Evolutionary conservation across 2,113 vertebrate genomes (phyloP), one percentile per base, ranked within the genome.

Genomic region (Lophotis ruficrista): DNA sequence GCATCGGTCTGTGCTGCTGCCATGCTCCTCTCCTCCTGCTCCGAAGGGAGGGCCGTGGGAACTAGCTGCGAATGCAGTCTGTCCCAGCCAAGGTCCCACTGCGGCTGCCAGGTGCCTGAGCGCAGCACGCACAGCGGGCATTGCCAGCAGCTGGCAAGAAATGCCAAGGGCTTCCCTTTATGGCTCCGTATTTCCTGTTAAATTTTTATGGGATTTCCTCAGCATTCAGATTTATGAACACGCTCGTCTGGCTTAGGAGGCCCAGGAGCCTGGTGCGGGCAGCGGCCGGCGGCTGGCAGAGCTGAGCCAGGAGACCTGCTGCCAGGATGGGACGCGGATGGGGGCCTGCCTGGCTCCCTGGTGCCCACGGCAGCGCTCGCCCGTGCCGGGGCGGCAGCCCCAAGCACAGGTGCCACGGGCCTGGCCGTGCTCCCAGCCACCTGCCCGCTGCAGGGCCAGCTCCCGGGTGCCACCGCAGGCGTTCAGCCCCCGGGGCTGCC

Each of bases 341-440:
- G 66, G 45, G 7, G 3, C 15, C 31, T 1, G 12, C 33, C 35
- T 0, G 75, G 17, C 12, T 83, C 37, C 25, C 48, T 4, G 6
- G 22, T n/a, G 45, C 48, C 65, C 50, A 10, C 2, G 7, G 68
- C 37, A 53, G 35, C 1, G 19, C 20, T 47, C 60, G 24, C 53
- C 77, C 3, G 0, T 18, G 58, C 57, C 1, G 3, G 33, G 33
- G 85, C 30, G 14, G 27, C 48, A n/a, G 28, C 28, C 25, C 27
- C 0, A 6, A 38, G 24, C 1, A 0, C 0, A 0, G 9, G 23
- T 75, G 35, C 24, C 27, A 33, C 37, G 1, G 0, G 16, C 22
- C 53, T 2, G 1, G 33, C 43, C 5, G 0, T 2, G 11, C 10
- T 69, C 24, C 48, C 65, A 16, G 25, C 31, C 25, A 3, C 28